These are phyloP conservation scores for Seira ritae DNA, from an alignment of 2,888 invertebrate species.

Conservation along the genomic window DNA sequence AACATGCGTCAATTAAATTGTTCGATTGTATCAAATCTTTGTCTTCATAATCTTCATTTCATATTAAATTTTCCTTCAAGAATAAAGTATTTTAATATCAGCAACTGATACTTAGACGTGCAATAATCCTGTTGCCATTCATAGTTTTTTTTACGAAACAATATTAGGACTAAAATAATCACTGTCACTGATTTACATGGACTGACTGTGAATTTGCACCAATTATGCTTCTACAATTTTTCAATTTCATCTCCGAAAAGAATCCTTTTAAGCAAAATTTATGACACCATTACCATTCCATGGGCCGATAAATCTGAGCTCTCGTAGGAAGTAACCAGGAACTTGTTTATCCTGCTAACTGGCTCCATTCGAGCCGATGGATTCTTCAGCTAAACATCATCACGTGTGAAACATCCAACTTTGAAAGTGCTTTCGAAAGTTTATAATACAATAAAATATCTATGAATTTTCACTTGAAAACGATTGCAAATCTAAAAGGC, in stretches of 20 bases:
- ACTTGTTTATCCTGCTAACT: conserved; percentile 43
- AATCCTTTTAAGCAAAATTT: conserved; percentile 27
- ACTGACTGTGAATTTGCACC: too few relatives aligned
- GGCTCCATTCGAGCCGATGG: conserved; percentile 43
- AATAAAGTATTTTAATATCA: too few relatives aligned
- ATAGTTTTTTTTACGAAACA: too few relatives aligned
- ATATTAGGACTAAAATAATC: too few relatives aligned
- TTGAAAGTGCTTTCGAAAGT: conserved; percentile 26
- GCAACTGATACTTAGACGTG: too few relatives aligned
- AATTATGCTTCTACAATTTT: not conserved
- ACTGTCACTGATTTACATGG: too few relatives aligned
- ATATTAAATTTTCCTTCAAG: too few relatives aligned
- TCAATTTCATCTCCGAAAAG: not conserved
- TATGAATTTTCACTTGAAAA: too few relatives aligned
- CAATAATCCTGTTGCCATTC: too few relatives aligned
- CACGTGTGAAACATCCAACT: conserved; percentile 47
- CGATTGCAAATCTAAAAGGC: too few relatives aligned
- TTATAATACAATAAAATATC: too few relatives aligned
- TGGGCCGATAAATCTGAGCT: conserved; percentile 28
- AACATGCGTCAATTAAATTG: not conserved
- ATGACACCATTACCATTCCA: conserved; percentile 50
- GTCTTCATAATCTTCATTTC: too few relatives aligned
- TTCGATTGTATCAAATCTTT: not conserved
- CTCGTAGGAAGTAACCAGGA: conserved; percentile 48
- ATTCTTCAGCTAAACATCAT: conserved; percentile 43